These are phyloP conservation scores for Atta cephalotes DNA, from an alignment of 1,140 invertebrate genomes.

Conservation along the genomic window DNA sequence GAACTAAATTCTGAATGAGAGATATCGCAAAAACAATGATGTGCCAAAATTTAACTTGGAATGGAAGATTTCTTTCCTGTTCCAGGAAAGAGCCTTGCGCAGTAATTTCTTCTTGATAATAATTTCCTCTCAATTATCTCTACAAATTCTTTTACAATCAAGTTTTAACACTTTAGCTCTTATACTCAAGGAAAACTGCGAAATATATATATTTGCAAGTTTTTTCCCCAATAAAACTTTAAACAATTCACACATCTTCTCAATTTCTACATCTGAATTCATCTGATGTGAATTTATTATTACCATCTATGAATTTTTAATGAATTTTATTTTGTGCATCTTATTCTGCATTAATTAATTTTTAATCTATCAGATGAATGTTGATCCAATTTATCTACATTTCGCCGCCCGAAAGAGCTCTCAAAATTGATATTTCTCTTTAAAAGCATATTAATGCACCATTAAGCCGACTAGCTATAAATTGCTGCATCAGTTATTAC, in stretches of 20 bases:
- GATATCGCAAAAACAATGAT: slow-evolving; percentile 35
- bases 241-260: not conserved
- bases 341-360: slow-evolving; percentile 11
- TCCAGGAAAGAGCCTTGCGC: not conserved
- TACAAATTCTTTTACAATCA: not conserved
- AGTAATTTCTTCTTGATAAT: not conserved
- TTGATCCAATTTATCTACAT: not conserved
- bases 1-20: slow-evolving; percentile 81
- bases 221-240: not conserved
- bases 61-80: not conserved
- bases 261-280: not conserved
- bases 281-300: not conserved
- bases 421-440: slow-evolving; percentile 59
- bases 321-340: not conserved
- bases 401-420: not conserved
- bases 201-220: not conserved
- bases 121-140: not conserved
- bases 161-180: not conserved
- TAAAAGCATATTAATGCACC: slow-evolving; percentile 58
- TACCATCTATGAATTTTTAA: not conserved
- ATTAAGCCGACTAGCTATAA: not conserved
- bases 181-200: not conserved
- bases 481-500: slow-evolving; percentile 33
- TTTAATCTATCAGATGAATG: not conserved
- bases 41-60: slow-evolving; percentile 27